Base-by-base conservation (phyloP, 2,888 invertebrate species). In the Macrosoma leucophasiata region DNA sequence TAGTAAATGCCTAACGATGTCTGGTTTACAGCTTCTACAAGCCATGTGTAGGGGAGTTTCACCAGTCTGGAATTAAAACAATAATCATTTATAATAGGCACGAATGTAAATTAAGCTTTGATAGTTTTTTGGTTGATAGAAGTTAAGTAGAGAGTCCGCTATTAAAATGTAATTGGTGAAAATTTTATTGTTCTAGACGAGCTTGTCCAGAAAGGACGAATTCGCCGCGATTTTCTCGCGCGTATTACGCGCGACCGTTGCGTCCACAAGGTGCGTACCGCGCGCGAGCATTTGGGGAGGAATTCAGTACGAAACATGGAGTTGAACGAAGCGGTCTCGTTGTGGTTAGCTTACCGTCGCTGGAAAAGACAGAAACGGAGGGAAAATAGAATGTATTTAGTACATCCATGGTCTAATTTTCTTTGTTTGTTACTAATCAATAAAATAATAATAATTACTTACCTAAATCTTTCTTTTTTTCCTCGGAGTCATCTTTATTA, bases 21-120 rank as follows among this genome's bases (percentile, higher is more conserved):
- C 94, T 13, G 93, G 93, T 48, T 90, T 88, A 61, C 94, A 94
- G 39, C 91, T 90, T 41, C 94, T 87, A 57, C 96, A 95, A 2
- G 98, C 97, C 67, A 98, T 89, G 63, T 99, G 98, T 9, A 99
- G 85, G 0, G 98, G 94, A 0, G 97, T 98, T 84, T 98, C 98
- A 2, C 98, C 97, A 58, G 87, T 89, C 96, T 97, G 64, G 31
- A 42, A 34, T 14, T 18, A 34, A 29, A 37, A 29, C 9, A 9
- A 14, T n/a, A n/a, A n/a, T n/a, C n/a, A n/a, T n/a, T n/a, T n/a
- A 26, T 29, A 24, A 24, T 22, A 31, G 11, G 9, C 3, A n/a
- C 18, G 6, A n/a, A 27, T 9, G 19, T 29, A 15, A n/a, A 31
- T 31, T 24, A 33, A 23, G 19, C 8, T 26, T 24, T 18, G 9